phyloP scores from a whole-genome alignment of 1,140 invertebrate genomes.

The Brachionus manjavacas region DNA sequence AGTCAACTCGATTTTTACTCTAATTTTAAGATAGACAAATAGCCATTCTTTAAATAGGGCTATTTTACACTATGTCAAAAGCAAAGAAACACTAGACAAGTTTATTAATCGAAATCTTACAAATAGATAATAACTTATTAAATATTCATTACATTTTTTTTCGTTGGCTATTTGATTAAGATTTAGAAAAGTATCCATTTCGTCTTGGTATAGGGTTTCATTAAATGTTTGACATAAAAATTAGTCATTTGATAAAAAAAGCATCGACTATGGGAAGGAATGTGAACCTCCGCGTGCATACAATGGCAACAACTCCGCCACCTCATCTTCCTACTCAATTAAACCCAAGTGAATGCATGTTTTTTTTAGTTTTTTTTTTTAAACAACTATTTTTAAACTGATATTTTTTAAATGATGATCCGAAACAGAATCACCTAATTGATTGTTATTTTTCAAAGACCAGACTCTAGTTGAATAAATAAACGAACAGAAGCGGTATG shows the following conservation, averaged over 20 bases:
- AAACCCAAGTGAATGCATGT: background rate
- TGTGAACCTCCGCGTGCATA: too few species aligned
- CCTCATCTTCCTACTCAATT: background rate
- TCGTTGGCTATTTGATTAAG: slow-evolving; percentile 10
- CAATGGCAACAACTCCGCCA: too few species aligned
- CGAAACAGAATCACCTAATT: background rate
- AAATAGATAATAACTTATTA: slow-evolving; percentile 27
- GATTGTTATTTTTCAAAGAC: slow-evolving; percentile 4
- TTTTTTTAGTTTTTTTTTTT: background rate
- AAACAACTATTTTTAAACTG: background rate
- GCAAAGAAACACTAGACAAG: slow-evolving; percentile 12
- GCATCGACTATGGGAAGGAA: background rate
- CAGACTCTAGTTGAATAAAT: background rate
- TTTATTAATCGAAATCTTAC: background rate
- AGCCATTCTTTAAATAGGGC: background rate
- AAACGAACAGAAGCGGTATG: background rate
- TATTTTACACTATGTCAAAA: slow-evolving; percentile 17
- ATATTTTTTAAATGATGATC: background rate
- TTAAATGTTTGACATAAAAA: background rate
- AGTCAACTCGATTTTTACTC: background rate
- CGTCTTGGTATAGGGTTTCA: background rate
- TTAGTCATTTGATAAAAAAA: background rate
- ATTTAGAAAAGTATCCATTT: slow-evolving; percentile 26
- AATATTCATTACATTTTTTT: slow-evolving; percentile 35
- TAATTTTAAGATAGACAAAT: background rate